Evolutionary conservation across 2,113 vertebrate genomes (phyloP).

Genomic region (Cricetomys ansorgei): DNA sequence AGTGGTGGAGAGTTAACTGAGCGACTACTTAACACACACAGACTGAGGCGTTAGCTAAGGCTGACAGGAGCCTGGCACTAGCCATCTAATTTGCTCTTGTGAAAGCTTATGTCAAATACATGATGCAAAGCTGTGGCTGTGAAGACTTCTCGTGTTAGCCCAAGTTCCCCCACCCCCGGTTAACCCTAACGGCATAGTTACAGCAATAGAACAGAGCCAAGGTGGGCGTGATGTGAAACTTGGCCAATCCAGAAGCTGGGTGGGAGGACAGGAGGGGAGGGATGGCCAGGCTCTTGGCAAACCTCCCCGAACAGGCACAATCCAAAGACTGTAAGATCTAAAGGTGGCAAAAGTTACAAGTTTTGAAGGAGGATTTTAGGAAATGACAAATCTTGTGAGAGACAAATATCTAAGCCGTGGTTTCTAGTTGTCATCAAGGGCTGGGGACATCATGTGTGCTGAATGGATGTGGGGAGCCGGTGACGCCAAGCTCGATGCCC

Average conservation of each 20-base stretch:
- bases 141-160: neutral
- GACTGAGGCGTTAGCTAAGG: neutral
- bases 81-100: neutral
- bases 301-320: neutral
- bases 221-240: neutral
- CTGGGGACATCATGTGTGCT: neutral
- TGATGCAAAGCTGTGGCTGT: neutral
- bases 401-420: neutral
- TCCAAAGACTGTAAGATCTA: neutral
- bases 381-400: conserved; percentile 41
- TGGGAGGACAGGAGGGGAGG: neutral
- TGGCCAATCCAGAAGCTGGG: neutral
- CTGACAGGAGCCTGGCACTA: neutral
- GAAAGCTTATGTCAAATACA: neutral
- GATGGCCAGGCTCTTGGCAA: neutral
- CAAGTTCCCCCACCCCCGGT: neutral
- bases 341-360: neutral
- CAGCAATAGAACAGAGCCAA: neutral
- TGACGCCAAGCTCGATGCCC: neutral
- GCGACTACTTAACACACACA: neutral
- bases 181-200: neutral
- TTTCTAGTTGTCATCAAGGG: neutral
- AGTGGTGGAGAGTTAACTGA: neutral
- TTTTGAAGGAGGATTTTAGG: conserved; percentile 36
- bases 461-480: neutral